Evolutionary conservation across 2,797 vertebrate species (phyloP), one percentile per base, ranked within the genome.

Genomic region (Enteromius anoplus): DNA sequence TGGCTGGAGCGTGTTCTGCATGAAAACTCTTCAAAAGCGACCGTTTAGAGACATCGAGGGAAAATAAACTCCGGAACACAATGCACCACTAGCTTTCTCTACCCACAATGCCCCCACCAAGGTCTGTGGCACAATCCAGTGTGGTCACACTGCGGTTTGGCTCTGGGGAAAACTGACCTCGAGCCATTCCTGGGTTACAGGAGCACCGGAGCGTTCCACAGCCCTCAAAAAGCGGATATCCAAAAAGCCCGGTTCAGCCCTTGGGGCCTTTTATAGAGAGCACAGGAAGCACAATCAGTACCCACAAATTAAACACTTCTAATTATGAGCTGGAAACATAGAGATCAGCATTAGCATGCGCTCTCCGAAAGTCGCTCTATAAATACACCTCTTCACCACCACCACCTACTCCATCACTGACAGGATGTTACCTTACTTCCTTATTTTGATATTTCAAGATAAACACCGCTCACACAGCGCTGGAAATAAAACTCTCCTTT

Each of bases 1-100:
- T 72, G 91, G 90, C 86, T 75, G 90, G 88, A 87, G 86, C 51
- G 40, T 88, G 79, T 81, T 76, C 81, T 26, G 65, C 81, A 60
- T 69, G 45, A 85, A 71, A 85, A 21, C 75, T 85, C 85, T 82
- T 81, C 55, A 55, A 91, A 92, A 93, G 89, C 88, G 84, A 91
- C 85, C 88, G 91, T 87, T 93, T 92, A 88, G 85, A 91, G 82
- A 78, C 87, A 82, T 83, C 71, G 82, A 69, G 79, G 85, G 88
- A 91, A 92, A 94, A 93, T 92, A 92, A 92, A 91, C 90, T 93
- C 94, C 93, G 94, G 93, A 95, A 94, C 91, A 90, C 90, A 81
- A 90, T 90, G 90, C 90, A 86, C 90, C 90, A 90, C 90, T 89
- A 90, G 80, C 75, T 88, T 73, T 89, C 88, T 90, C 92, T 91